Evolutionary conservation across 1,140 invertebrate species (phyloP), one percentile per base, ranked within the genome.

Genomic region (Cotesia typhae): DNA sequence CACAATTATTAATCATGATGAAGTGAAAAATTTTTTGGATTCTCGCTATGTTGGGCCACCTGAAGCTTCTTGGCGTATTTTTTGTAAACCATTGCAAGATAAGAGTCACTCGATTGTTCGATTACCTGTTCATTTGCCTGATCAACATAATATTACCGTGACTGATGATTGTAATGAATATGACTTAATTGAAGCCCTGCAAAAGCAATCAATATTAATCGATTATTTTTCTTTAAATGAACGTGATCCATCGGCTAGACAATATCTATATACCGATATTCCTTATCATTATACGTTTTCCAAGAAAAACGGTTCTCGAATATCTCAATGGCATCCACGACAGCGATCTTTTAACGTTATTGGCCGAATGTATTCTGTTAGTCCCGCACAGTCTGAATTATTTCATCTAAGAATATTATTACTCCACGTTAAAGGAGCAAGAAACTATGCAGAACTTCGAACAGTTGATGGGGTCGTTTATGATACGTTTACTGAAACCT

Each of bases 391-490:
- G 64, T 10, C 41, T 41, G 69, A 74, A 68, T 64, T 74, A 55
- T 71, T 74, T 60, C 73, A 74, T 57, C n/a, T 71, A 2, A 38
- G 69, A 38, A 53, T 74, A 55, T 63, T 74, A 53, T 53, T 68
- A 28, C 37, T 60, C 1, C 53, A 28, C 6, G 28, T 68, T 0
- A 68, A 51, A 65, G 69, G 69, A 36, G 64, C 73, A 3, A 67
- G 28, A 53, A 71, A 69, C 41, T 74, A 66, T 17, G 60, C 67
- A 37, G 14, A 61, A 41, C 60, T 74, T 5, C 53, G 41, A 71
- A 74, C 65, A 28, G 66, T 74, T 6, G 41, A 74, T 64, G 73
- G 73, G 0, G 37, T 35, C 63, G 3, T 67, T 5, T 47, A 71
- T n/a, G 51, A 63, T n/a, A 74, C 64, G 10, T 74, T 36, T 64